Evolutionary conservation across 1,140 invertebrate genomes (phyloP).

Genomic region (Zophobas morio): DNA sequence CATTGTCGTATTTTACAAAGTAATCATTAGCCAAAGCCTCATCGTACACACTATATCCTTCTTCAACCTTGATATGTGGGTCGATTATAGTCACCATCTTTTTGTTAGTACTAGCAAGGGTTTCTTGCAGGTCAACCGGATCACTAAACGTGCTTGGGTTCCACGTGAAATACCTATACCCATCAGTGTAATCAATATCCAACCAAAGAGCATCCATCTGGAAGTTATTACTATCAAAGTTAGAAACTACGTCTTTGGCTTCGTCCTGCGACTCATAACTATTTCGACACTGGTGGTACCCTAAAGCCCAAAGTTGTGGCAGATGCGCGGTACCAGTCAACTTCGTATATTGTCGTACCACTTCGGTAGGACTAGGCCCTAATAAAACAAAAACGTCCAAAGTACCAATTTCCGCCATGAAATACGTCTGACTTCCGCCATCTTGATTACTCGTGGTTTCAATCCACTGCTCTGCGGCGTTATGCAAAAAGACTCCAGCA

Average conservation of each 20-base stretch:
- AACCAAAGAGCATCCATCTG: slow-evolving; percentile 97
- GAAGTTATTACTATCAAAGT: slow-evolving; percentile 91
- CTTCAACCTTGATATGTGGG: slow-evolving; percentile 80
- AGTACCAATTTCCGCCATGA: slow-evolving; percentile 94
- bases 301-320: slow-evolving; percentile 74
- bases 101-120: slow-evolving; percentile 90
- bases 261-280: slow-evolving; percentile 98
- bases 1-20: slow-evolving; percentile 91
- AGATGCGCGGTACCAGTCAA: slow-evolving; percentile 82
- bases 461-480: slow-evolving; percentile 97
- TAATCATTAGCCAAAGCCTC: slow-evolving; percentile 85
- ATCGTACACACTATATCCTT: slow-evolving; percentile 87
- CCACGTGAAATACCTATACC: slow-evolving; percentile 98
- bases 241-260: slow-evolving; percentile 83
- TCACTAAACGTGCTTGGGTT: slow-evolving; percentile 89
- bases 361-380: slow-evolving; percentile 87
- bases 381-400: slow-evolving; percentile 93
- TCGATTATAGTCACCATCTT: slow-evolving; percentile 97
- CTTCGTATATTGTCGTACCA: slow-evolving; percentile 87
- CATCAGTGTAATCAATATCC: slow-evolving; percentile 98
- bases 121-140: slow-evolving; percentile 90
- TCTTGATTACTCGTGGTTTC: slow-evolving; percentile 85
- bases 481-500: slow-evolving; percentile 94
- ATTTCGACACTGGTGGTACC: slow-evolving; percentile 97
- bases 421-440: slow-evolving; percentile 79